Evolutionary conservation across 1,140 invertebrate species (phyloP), one percentile per base, ranked within the genome.

Genomic region (Cryptotermes secundus): DNA sequence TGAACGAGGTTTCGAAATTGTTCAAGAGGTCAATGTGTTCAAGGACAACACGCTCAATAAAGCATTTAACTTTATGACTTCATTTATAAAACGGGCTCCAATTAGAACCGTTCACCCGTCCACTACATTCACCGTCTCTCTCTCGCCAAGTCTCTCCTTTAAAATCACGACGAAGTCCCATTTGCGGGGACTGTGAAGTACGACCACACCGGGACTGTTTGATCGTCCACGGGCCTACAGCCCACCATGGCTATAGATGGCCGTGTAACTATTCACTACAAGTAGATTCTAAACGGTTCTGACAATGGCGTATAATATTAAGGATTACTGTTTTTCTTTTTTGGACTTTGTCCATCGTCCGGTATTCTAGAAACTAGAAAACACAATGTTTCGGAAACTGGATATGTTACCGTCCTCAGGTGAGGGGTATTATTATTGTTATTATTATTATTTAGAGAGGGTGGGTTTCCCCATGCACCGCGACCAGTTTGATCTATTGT

Each of bases 41-140:
- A 72, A 72, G 59, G 59, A 72, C 59, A 72, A n/a, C 59, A 72
- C 59, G 59, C 6, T 72, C n/a, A 31, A 72, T 72, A 72, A n/a
- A 72, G 26, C 59, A n/a, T n/a, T 72, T 72, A 72, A 72, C 31
- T 72, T 72, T 72, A 72, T 72, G 59, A 72, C 59, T 72, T 72
- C 26, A 72, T 72, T 72, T 72, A 72, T 72, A 31, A 72, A 72
- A 72, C n/a, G 59, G n/a, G 59, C 59, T 72, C 31, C 59, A 31
- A 72, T 72, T 72, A 72, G 59, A 72, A 31, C 59, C 16, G 31
- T 31, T 72, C 26, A 72, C 59, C 59, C 59, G 4, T 26, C 59
- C 10, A 16, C 59, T 14, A 49, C 22, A 49, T 49, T 49, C 45
- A 49, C 45, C 22, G 22, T 72, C 59, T 10, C 2, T 31, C n/a